A percentile compares a stretch with the other conserved stretches of the same genome.
Conservation (phyloP, 1,140 invertebrate species). For the Microplitis demolitor region DNA sequence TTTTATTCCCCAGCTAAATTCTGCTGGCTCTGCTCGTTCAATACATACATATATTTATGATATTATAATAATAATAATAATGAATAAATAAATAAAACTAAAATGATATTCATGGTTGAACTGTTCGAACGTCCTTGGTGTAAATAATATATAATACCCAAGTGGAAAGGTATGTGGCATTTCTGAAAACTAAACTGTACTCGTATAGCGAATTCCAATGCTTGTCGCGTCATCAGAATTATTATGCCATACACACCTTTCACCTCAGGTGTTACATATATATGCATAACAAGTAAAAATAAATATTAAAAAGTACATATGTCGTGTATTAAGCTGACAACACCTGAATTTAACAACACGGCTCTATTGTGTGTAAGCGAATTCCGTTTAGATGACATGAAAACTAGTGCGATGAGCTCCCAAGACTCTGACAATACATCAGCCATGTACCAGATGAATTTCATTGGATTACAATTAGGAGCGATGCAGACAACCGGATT, state of each 20-base stretch:
- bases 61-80: neutral
- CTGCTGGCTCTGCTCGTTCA: too few relatives aligned
- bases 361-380: too few relatives aligned
- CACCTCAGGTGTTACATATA: neutral
- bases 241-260: conserved; percentile 19
- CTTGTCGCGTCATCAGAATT: conserved; percentile 20
- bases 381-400: too few relatives aligned
- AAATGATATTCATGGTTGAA: conserved; percentile 17
- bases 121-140: conserved; percentile 11
- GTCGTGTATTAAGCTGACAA: too few relatives aligned
- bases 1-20: neutral
- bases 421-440: too few relatives aligned
- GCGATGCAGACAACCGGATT: neutral
- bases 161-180: conserved; percentile 17
- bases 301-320: neutral
- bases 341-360: too few relatives aligned
- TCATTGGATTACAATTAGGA: conserved; percentile 17
- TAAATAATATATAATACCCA: neutral
- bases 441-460: neutral
- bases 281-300: neutral
- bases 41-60: neutral
- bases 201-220: conserved; percentile 16
- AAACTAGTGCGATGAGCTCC: too few relatives aligned
- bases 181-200: conserved; percentile 23
- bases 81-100: neutral